Evolutionary conservation across 2,113 vertebrate genomes (phyloP).

Genomic region (Semnornis frantzii): DNA sequence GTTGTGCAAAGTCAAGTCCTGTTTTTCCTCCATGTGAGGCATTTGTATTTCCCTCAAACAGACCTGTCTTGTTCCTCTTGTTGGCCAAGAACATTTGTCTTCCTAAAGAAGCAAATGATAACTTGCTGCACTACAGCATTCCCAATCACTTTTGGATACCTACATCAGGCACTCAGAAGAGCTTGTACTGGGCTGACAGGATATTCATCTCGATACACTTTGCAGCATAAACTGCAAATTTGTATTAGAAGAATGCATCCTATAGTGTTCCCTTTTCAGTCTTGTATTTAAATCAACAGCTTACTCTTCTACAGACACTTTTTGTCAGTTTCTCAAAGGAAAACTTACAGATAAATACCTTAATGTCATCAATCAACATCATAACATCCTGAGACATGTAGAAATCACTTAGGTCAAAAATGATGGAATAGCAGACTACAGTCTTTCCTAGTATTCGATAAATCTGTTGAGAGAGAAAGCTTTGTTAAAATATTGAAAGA

Average conservation of each 20-base stretch:
- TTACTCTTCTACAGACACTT: background rate
- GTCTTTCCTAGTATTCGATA: conserved; percentile 97
- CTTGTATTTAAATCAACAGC: background rate
- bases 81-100: background rate
- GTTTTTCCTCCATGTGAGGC: background rate
- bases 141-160: background rate
- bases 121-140: background rate
- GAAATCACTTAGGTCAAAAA: conserved; percentile 98
- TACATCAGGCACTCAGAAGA: background rate
- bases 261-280: background rate
- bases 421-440: conserved; percentile 96
- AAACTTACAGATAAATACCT: conserved; percentile 78
- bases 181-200: background rate
- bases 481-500: background rate
- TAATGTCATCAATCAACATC: conserved; percentile 98
- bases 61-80: background rate
- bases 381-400: conserved; percentile 99
- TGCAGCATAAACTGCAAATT: background rate
- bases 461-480: conserved; percentile 79
- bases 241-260: background rate
- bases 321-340: background rate
- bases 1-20: background rate
- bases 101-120: background rate
- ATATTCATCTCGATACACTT: background rate
- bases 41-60: background rate